These are phyloP conservation scores for Parauchenoglanis ngamensis DNA, from an alignment of 2,797 vertebrate species.

Conservation along the genomic window DNA sequence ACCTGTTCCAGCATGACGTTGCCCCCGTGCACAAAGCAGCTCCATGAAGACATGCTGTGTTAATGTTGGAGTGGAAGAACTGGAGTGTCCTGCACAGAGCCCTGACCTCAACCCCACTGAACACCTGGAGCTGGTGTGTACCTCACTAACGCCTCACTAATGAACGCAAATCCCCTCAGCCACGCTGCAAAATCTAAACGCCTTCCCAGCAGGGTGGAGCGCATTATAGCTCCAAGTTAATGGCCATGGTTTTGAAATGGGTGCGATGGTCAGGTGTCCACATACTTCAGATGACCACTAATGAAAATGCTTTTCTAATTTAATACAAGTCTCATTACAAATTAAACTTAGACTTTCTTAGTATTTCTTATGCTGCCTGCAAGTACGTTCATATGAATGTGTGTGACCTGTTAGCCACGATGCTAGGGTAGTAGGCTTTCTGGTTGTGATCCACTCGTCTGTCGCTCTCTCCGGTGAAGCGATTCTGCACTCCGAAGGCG, in stretches of 20 bases:
- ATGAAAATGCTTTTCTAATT: too few species aligned
- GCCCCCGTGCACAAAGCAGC: not conserved
- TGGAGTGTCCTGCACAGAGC: too few species aligned
- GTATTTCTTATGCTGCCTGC: too few species aligned
- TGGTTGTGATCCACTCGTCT: constrained; percentile 90
- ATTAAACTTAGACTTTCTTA: too few species aligned
- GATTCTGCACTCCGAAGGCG: constrained; percentile 87
- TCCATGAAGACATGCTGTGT: too few species aligned
- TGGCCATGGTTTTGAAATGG: not conserved
- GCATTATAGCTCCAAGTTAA: not conserved
- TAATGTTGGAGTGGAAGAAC: too few species aligned
- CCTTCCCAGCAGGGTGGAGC: not conserved
- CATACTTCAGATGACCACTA: too few species aligned
- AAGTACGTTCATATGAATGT: not conserved
- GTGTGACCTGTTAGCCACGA: constrained; percentile 74
- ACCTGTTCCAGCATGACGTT: not conserved
- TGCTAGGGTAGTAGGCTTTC: constrained; percentile 92
- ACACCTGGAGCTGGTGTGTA: too few species aligned
- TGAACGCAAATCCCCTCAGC: not conserved
- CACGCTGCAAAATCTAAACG: not conserved
- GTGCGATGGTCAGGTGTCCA: too few species aligned
- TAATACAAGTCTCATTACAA: too few species aligned
- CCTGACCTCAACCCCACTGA: too few species aligned
- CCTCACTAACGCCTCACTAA: not conserved
- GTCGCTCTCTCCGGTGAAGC: constrained; percentile 88